A percentile compares a stretch with the other conserved stretches of the same genome.
phyloP scores from a whole-genome alignment of 2,113 vertebrate genomes.

The Elaphurus davidianus region DNA sequence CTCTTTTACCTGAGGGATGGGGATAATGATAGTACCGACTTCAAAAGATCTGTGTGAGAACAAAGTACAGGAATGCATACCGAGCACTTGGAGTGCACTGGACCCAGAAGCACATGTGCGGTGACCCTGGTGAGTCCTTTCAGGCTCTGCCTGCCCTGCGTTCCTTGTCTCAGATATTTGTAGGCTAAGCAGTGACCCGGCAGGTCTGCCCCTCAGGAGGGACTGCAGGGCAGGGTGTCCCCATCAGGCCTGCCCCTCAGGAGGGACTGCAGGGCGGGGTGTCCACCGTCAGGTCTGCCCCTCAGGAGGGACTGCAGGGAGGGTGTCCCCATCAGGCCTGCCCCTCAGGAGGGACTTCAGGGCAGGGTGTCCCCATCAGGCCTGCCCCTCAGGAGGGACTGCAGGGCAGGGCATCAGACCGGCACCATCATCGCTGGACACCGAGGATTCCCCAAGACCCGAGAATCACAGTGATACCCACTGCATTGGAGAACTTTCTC shows the following conservation, averaged over 20 bases:
- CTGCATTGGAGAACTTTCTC: background rate
- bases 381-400: background rate
- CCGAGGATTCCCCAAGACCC: background rate
- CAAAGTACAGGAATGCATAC: accelerated
- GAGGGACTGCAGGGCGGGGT: no score
- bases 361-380: no score
- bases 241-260: accelerated
- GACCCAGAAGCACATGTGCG: background rate
- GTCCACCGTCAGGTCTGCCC: no score
- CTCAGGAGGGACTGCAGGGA: accelerated
- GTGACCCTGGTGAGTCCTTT: background rate
- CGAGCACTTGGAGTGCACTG: accelerated
- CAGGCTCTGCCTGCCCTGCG: accelerated
- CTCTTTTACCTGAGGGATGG: background rate
- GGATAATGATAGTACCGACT: background rate
- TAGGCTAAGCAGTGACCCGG: background rate
- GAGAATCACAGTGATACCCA: background rate
- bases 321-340: no score
- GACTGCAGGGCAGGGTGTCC: background rate
- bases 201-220: background rate
- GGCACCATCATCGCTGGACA: background rate
- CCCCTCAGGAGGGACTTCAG: no score
- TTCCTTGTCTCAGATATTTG: background rate
- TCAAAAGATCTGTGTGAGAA: background rate
- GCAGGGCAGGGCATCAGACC: background rate